A percentile compares a stretch with the other conserved stretches of the same genome.
Conservation (phyloP, 2,797 vertebrate genomes). For the Ciconia nigra region DNA sequence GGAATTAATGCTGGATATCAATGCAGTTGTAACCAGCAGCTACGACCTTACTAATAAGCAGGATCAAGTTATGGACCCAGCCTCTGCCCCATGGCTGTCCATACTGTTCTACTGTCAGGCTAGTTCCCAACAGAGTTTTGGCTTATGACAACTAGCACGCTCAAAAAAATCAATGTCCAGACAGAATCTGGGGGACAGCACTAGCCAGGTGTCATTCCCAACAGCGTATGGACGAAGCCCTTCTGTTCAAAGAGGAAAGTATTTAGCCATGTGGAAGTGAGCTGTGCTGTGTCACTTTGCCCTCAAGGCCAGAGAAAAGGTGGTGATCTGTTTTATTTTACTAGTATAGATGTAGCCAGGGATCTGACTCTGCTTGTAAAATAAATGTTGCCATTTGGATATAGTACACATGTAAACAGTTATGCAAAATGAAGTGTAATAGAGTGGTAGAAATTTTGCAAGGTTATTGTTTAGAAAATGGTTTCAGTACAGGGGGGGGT, state of each 20-base stretch:
- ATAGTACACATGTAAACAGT: not conserved
- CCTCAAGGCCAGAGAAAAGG: not conserved
- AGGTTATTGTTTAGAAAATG: not conserved
- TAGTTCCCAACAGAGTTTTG: not conserved
- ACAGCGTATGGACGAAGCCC: not conserved
- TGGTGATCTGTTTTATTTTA: not conserved
- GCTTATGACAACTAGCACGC: not conserved
- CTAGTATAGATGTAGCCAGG: not conserved
- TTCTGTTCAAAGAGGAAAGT: not conserved
- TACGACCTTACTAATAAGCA: not conserved
- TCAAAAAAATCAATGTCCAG: not conserved
- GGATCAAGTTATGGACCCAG: too few species aligned
- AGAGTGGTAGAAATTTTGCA: not conserved
- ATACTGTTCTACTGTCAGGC: too few species aligned
- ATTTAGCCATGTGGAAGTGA: not conserved
- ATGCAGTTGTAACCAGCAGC: not conserved
- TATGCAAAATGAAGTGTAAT: not conserved
- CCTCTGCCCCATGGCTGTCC: not conserved
- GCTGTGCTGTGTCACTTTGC: not conserved
- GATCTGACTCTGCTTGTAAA: not conserved
- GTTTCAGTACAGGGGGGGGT: not conserved
- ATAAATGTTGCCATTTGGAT: not conserved
- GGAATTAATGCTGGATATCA: not conserved
- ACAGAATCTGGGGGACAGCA: not conserved
- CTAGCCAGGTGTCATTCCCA: not conserved